Evolutionary conservation across 2,797 vertebrate genomes (phyloP).

Genomic region (Sternarchorhynchus goeldii): DNA sequence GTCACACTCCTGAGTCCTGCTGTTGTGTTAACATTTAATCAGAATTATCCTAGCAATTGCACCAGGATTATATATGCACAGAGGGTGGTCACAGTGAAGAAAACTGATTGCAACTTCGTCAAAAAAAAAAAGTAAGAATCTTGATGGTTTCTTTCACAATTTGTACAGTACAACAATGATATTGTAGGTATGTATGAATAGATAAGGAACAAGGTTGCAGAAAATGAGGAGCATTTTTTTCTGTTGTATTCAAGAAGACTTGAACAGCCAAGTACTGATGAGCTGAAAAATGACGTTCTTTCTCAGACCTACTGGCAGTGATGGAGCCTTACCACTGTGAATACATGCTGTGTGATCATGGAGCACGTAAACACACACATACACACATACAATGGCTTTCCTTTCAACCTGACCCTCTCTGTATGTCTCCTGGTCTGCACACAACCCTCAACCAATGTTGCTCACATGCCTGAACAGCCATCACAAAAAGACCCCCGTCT

Average conservation of each 20-base stretch:
- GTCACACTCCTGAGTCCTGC: neutral
- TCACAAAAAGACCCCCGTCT: too few relatives aligned
- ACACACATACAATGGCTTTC: too few relatives aligned
- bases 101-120: neutral
- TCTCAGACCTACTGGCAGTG: neutral
- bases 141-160: neutral
- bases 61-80: neutral
- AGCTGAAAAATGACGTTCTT: neutral
- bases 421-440: too few relatives aligned
- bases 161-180: neutral
- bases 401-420: too few relatives aligned
- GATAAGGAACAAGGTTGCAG: too few relatives aligned
- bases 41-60: conserved; percentile 7
- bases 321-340: neutral
- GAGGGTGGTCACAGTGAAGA: neutral
- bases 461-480: too few relatives aligned
- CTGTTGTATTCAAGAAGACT: too few relatives aligned
- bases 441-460: too few relatives aligned
- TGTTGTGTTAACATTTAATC: conserved; percentile 2
- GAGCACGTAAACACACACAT: too few relatives aligned
- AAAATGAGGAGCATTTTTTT: too few relatives aligned
- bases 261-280: too few relatives aligned
- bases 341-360: conserved; percentile 1
- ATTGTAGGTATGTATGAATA: too few relatives aligned
- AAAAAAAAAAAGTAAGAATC: neutral